A percentile compares a stretch with the other conserved stretches of the same genome.
Evolutionary conservation across 2,797 vertebrate genomes (phyloP).

Genomic region (Sebastolobus alascanus): DNA sequence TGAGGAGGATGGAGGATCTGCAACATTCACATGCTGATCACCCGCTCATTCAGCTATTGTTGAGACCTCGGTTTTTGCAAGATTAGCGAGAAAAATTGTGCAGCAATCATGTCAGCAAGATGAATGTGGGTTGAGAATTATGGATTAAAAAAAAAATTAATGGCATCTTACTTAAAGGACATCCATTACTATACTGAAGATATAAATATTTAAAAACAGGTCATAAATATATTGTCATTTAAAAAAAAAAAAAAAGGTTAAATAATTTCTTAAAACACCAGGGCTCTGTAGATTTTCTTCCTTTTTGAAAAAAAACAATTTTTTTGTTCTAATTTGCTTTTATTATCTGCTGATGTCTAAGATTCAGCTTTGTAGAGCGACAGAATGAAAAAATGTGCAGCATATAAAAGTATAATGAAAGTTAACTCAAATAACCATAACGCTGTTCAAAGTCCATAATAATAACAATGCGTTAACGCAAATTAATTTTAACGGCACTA

Average conservation of each 20-base stretch:
- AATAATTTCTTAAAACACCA: not conserved
- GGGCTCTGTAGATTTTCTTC: not conserved
- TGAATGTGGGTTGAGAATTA: constrained; percentile 33
- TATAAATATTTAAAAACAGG: not conserved
- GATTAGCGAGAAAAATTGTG: constrained; percentile 51
- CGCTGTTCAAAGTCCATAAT: not conserved
- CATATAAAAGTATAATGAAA: not conserved
- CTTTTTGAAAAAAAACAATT: no score
- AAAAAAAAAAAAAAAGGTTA: not conserved
- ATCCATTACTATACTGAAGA: not conserved
- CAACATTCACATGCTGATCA: constrained; percentile 73
- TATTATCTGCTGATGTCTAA: not conserved
- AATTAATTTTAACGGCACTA: no score
- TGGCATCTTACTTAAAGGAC: constrained; percentile 4
- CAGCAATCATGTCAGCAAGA: constrained; percentile 27
- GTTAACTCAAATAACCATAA: not conserved
- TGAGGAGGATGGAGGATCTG: constrained; percentile 57
- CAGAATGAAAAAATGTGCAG: not conserved
- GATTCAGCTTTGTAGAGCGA: no score
- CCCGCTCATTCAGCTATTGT: constrained; percentile 57
- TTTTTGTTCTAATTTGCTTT: not conserved
- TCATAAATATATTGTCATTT: not conserved
- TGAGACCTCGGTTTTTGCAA: constrained; percentile 35
- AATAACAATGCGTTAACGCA: no score
- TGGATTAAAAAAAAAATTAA: constrained; percentile 3